Percentiles rank a stretch among this genome's conserved stretches.
These are phyloP conservation scores for Anodontia alba DNA, from an alignment of 2,888 invertebrate genomes.

Conservation along the genomic window DNA sequence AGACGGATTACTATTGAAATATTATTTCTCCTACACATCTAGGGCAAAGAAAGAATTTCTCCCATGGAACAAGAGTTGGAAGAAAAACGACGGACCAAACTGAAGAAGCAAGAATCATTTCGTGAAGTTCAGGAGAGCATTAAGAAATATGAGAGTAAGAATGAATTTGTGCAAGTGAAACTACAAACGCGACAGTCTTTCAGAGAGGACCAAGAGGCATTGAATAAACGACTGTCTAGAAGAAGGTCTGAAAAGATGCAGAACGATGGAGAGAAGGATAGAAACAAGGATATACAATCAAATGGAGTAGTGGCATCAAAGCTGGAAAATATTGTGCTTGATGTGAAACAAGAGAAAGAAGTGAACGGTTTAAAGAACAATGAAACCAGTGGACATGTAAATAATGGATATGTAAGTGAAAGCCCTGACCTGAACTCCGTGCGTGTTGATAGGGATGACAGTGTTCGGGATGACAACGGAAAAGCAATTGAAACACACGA, in stretches of 20 bases:
- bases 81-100: not conserved
- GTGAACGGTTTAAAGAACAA: not conserved
- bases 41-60: not conserved
- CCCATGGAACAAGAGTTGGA: not conserved
- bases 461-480: not conserved
- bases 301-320: slow-evolving; percentile 18
- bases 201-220: slow-evolving; percentile 51
- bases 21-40: not conserved
- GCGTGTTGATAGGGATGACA: not conserved
- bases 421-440: not conserved
- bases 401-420: slow-evolving; percentile 18
- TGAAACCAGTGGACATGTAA: not conserved
- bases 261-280: not conserved
- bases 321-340: slow-evolving; percentile 53
- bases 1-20: not conserved
- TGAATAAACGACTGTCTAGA: slow-evolving; percentile 42
- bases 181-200: slow-evolving; percentile 54
- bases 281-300: too few relatives aligned
- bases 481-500: not conserved
- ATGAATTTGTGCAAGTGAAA: slow-evolving; percentile 55
- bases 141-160: slow-evolving; percentile 53
- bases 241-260: not conserved
- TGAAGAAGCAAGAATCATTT: slow-evolving; percentile 2
- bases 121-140: slow-evolving; percentile 47
- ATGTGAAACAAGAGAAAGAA: slow-evolving; percentile 31